phyloP scores from a whole-genome alignment of 2,888 invertebrate genomes.

The Tipula vernalis region DNA sequence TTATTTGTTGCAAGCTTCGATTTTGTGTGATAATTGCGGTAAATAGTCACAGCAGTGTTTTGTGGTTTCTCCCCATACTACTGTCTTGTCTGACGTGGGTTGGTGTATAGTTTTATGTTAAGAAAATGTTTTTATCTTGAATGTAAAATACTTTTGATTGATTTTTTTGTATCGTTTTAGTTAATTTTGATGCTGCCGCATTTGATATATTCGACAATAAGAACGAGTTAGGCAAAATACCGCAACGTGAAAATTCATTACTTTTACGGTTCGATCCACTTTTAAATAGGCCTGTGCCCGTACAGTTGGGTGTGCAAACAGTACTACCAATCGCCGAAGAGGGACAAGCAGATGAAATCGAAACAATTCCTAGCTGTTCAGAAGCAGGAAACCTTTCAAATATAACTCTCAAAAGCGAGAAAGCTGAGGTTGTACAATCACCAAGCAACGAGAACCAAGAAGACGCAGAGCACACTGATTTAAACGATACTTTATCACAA shows the following conservation, averaged over 20 bases:
- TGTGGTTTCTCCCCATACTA: neutral
- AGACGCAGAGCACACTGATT: neutral
- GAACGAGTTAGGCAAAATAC: slow-evolving; percentile 15
- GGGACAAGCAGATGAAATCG: neutral
- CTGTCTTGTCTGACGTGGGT: neutral
- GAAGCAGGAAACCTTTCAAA: neutral
- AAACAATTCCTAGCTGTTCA: neutral
- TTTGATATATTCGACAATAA: neutral
- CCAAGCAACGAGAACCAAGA: neutral
- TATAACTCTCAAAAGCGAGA: neutral
- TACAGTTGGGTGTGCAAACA: neutral
- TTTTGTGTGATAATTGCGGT: neutral
- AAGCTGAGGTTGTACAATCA: neutral
- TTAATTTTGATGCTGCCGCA: neutral
- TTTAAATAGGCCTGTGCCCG: slow-evolving; percentile 12
- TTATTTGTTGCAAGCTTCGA: neutral
- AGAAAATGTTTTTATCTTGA: neutral
- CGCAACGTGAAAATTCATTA: slow-evolving; percentile 30
- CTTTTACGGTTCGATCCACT: slow-evolving; percentile 34
- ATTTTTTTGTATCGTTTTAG: neutral
- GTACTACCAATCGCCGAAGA: neutral
- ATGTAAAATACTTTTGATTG: neutral
- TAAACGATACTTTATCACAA: neutral
- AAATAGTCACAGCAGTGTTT: neutral
- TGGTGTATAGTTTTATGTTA: neutral